A percentile compares a stretch with the other conserved stretches of the same genome.
Conservation (phyloP, 2,888 invertebrate species). For the Escarpia spicata region DNA sequence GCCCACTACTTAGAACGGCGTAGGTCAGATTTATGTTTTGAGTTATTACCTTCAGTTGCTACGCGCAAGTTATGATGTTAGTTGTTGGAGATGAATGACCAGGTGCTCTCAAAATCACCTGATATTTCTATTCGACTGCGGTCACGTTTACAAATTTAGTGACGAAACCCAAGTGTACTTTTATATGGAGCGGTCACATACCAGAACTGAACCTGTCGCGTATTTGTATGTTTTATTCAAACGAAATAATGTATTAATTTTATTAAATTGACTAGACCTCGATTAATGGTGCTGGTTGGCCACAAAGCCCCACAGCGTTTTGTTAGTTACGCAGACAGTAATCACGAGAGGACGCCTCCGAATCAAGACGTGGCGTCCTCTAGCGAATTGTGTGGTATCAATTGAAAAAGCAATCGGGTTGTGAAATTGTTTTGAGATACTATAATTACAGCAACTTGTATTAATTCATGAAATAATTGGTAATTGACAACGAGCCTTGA, state of each 20-base stretch:
- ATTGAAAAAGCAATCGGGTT: neutral
- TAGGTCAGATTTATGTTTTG: neutral
- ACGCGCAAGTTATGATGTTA: neutral
- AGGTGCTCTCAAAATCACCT: neutral
- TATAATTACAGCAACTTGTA: neutral
- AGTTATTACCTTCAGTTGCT: conserved; percentile 6
- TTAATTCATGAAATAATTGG: neutral
- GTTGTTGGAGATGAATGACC: neutral
- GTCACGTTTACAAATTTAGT: too few relatives aligned
- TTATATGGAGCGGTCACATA: too few relatives aligned
- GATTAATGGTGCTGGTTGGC: neutral
- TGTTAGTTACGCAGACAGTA: neutral
- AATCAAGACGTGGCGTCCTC: neutral
- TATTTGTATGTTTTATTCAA: too few relatives aligned
- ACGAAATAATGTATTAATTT: too few relatives aligned
- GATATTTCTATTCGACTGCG: too few relatives aligned
- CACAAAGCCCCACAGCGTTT: neutral
- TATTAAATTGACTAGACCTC: neutral
- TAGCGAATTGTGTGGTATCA: neutral
- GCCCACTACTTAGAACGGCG: neutral
- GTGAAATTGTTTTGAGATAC: neutral
- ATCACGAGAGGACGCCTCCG: neutral
- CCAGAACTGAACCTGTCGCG: too few relatives aligned
- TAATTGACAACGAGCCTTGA: neutral
- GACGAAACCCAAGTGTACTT: too few relatives aligned